Evolutionary conservation across 2,797 vertebrate genomes (phyloP).

Genomic region (Ciconia nigra): DNA sequence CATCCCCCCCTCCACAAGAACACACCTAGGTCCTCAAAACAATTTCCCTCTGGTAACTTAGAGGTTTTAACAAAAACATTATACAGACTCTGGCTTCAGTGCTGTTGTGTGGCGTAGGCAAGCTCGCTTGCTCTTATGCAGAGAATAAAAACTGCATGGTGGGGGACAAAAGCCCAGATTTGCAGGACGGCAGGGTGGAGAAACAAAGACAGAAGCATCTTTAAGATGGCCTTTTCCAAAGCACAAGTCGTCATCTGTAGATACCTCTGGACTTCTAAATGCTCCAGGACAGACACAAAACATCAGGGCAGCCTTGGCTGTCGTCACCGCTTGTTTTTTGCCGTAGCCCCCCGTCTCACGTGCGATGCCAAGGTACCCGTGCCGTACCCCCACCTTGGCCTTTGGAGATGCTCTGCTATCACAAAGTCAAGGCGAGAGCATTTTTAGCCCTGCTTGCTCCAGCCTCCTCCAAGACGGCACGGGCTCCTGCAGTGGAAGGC

Average conservation of each 20-base stretch:
- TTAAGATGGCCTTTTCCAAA: neutral
- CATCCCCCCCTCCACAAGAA: neutral
- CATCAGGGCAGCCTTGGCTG: neutral
- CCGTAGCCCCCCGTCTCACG: accelerated
- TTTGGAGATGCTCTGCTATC: neutral
- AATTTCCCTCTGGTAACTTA: neutral
- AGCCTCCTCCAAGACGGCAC: neutral
- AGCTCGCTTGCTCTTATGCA: neutral
- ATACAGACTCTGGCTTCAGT: accelerated
- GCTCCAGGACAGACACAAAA: accelerated
- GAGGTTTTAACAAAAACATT: neutral
- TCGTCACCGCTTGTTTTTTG: accelerated
- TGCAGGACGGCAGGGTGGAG: neutral
- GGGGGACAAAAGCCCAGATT: accelerated
- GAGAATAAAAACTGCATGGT: neutral
- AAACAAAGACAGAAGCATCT: neutral
- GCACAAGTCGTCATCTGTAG: neutral
- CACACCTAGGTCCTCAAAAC: neutral
- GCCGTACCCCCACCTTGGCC: accelerated
- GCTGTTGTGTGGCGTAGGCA: neutral
- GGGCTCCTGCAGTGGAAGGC: neutral
- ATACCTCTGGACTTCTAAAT: neutral
- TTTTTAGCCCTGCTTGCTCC: neutral
- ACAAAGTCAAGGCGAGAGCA: neutral
- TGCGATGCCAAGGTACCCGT: neutral